These are phyloP conservation scores for Platycheirus albimanus DNA, from an alignment of 2,888 invertebrate species.

Conservation along the genomic window DNA sequence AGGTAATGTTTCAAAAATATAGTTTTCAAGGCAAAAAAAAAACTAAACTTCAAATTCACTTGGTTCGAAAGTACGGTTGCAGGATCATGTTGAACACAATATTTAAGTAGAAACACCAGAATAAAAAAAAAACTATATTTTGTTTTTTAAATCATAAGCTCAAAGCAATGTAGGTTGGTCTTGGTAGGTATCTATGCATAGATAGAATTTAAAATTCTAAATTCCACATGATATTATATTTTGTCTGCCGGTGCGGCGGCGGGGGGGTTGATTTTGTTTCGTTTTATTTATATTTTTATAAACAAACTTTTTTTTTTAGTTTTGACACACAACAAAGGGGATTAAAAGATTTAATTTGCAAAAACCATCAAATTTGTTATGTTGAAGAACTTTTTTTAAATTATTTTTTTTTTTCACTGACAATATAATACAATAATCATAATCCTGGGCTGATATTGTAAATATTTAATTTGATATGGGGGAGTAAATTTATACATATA, in stretches of 20 bases:
- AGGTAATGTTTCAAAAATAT: not conserved
- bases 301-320: not conserved
- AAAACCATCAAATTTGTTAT: too few relatives aligned
- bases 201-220: too few relatives aligned
- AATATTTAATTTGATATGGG: conserved; percentile 38
- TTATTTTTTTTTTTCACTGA: conserved; percentile 24
- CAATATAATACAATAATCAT: conserved; percentile 80
- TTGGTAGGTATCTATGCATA: too few relatives aligned
- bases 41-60: conserved; percentile 22
- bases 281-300: too few relatives aligned
- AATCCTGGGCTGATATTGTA: conserved; percentile 82
- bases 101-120: too few relatives aligned
- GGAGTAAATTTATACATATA: conserved; percentile 74
- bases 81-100: too few relatives aligned
- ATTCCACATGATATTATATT: too few relatives aligned
- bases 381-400: not conserved
- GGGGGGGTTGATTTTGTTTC: not conserved
- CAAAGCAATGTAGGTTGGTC: too few relatives aligned
- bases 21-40: not conserved
- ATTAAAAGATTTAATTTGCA: not conserved
- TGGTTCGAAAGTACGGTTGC: too few relatives aligned
- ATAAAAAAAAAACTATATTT: too few relatives aligned
- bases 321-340: not conserved
- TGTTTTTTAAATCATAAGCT: too few relatives aligned
- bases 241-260: too few relatives aligned